phyloP scores from a whole-genome alignment of 2,797 vertebrate species.

The Cetoscarus ocellatus region DNA sequence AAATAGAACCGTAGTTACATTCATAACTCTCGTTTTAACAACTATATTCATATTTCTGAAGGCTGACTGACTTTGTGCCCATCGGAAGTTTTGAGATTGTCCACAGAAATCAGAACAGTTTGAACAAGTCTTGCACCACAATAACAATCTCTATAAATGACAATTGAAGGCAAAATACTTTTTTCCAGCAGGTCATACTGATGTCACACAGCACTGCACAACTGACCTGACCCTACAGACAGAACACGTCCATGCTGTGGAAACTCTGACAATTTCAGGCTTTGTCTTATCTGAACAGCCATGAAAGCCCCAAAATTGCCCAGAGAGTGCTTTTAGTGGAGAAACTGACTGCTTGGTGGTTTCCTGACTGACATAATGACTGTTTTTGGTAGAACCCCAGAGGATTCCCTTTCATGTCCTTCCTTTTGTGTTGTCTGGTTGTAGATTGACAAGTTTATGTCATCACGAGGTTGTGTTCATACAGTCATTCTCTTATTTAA shows the following conservation, averaged over 20 bases:
- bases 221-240: not conserved
- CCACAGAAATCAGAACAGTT: too few species aligned
- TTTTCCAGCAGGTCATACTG: not conserved
- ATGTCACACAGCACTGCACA: not conserved
- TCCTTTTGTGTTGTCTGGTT: not conserved
- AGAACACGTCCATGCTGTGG: not conserved
- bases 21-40: not conserved
- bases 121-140: not conserved
- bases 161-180: not conserved
- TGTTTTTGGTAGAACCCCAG: not conserved
- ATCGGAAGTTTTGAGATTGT: not conserved
- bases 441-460: not conserved
- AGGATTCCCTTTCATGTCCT: conserved; percentile 7
- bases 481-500: conserved; percentile 7
- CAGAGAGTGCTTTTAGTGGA: not conserved
- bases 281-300: conserved; percentile 7
- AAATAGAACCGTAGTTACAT: too few species aligned
- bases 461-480: conserved; percentile 7
- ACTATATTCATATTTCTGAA: not conserved
- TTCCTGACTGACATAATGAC: not conserved
- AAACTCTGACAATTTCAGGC: conserved; percentile 11
- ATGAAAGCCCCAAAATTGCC: not conserved
- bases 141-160: not conserved
- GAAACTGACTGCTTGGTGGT: not conserved
- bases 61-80: not conserved